Base-by-base conservation (phyloP, 2,113 vertebrate genomes). In the Heteronetta atricapilla region DNA sequence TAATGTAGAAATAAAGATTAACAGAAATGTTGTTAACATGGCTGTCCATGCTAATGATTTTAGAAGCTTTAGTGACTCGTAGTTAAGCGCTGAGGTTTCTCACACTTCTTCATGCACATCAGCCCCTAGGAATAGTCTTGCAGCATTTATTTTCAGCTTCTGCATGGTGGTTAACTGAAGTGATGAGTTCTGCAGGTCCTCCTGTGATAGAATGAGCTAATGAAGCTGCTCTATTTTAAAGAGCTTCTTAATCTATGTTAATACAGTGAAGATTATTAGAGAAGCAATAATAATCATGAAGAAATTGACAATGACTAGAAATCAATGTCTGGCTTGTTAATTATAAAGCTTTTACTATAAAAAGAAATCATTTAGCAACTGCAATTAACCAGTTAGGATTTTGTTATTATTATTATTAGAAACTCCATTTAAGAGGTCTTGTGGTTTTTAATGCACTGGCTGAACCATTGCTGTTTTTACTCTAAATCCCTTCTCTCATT, bases 361-460 rank as follows among this genome's bases (percentile, higher is more conserved):
- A 98, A 98, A 94, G 94, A 97, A 97, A 97, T 97, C 83, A 97
- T 97, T 98, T 98, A 97, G 96, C 86, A 97, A 97, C 83, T 89
- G 66, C 83, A 94, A 93, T 97, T 98, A 96, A 94, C 82, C 87
- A 95, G 88, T 97, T 97, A 93, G 78, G 90, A 91, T 97, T 95
- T 97, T 19, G 19, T 46, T n/a, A n/a, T 46, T 46, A 9, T 48
- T 48, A 6, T 48, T 95, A 97, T 96, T 97, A 97, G 94, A 95
- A 97, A 93, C 46, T 95, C 40, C 63, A 78, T 94, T 94, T 96
- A 94, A 95, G 95, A 73, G 40, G 55, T 94, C 88, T 88, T 88
- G 34, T 79, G 81, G 31, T 74, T 95, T 95, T 94, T 95, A 94
- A 93, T 85, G 53, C 56, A 87, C 62, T 95, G 88, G 23, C 72